These are phyloP conservation scores for Meriones psammophilus DNA, from an alignment of 2,797 vertebrate species.

Conservation along the genomic window DNA sequence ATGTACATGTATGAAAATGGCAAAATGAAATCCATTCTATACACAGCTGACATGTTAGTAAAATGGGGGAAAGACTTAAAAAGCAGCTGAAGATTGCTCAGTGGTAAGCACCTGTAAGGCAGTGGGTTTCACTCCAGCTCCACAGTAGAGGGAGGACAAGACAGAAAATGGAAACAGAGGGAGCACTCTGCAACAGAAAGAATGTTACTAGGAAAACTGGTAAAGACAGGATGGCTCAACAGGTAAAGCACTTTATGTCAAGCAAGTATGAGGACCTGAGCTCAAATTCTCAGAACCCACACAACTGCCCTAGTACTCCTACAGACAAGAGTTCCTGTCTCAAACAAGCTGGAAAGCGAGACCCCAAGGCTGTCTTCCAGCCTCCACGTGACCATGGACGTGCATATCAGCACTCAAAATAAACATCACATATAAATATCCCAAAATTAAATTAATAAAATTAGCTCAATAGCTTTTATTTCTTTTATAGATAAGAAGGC, in stretches of 20 bases:
- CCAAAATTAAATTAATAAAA: background rate
- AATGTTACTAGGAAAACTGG: background rate
- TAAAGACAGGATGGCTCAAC: background rate
- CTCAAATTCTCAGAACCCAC: background rate
- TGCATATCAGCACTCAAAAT: background rate
- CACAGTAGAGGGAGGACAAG: background rate
- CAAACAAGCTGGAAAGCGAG: background rate
- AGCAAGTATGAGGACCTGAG: background rate
- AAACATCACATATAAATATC: background rate
- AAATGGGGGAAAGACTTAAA: background rate
- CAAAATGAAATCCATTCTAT: too few species aligned
- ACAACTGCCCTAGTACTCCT: background rate
- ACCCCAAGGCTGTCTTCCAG: background rate
- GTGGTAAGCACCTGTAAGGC: too few species aligned
- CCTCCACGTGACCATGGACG: background rate
- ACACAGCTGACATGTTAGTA: too few species aligned
- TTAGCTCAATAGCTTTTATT: background rate
- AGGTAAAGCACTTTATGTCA: background rate
- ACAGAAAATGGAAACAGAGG: background rate
- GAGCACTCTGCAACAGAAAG: background rate
- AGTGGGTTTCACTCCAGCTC: background rate
- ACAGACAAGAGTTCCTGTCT: background rate
- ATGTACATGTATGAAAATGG: too few species aligned
- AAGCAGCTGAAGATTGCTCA: background rate
- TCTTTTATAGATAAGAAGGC: background rate